Evolutionary conservation across 2,797 vertebrate species (phyloP).

Genomic region (Phoeniculus purpureus): DNA sequence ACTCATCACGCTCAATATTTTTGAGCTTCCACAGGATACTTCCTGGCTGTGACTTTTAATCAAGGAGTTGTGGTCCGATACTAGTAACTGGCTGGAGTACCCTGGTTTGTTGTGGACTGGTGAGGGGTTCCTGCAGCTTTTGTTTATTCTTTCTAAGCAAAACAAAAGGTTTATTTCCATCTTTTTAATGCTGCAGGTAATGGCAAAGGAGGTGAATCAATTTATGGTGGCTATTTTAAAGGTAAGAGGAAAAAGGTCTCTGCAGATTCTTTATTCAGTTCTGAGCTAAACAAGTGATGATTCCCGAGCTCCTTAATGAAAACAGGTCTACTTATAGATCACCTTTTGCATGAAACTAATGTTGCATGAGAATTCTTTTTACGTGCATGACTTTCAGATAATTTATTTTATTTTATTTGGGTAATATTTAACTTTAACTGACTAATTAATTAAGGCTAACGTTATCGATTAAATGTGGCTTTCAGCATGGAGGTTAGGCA

Average conservation of each 20-base stretch:
- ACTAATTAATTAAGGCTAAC: conserved; percentile 82
- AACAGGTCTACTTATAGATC: conserved; percentile 79
- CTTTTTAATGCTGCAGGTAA: conserved; percentile 82
- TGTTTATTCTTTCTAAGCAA: not conserved
- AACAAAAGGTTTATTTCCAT: conserved; percentile 9
- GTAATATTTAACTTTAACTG: conserved; percentile 79
- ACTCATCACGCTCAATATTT: not conserved
- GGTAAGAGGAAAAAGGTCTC: conserved; percentile 84
- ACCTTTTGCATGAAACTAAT: conserved; percentile 87
- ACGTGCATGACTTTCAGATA: conserved; percentile 82
- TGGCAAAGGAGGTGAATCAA: conserved; percentile 98
- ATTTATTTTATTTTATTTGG: conserved; percentile 54
- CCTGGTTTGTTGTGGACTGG: not conserved
- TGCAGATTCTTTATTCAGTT: conserved; percentile 60
- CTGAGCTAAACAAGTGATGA: conserved; percentile 71
- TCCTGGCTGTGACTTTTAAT: not conserved
- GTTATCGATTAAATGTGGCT: conserved; percentile 85
- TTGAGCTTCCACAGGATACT: not conserved
- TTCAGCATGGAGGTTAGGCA: conserved; percentile 99
- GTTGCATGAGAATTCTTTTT: conserved; percentile 85
- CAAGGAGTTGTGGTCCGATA: not conserved
- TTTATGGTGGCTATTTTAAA: conserved; percentile 99
- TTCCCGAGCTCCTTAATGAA: conserved; percentile 74
- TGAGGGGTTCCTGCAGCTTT: not conserved
- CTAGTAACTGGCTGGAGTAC: not conserved